A percentile compares a stretch with the other conserved stretches of the same genome.
phyloP scores from a whole-genome alignment of 2,113 vertebrate species.

The Irena cyanogastra region DNA sequence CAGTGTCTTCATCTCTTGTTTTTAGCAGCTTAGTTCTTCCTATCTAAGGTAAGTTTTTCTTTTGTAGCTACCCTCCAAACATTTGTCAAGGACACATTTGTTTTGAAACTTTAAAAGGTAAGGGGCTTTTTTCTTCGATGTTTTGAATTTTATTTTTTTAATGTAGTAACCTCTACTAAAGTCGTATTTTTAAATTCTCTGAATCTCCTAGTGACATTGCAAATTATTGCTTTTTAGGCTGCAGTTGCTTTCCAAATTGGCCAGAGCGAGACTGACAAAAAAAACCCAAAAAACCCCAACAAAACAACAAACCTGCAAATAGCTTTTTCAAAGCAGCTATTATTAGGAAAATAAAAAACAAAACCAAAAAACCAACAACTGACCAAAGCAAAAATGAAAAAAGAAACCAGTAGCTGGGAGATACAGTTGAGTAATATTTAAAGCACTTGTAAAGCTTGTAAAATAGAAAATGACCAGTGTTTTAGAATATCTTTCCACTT shows the following conservation, averaged over 20 bases:
- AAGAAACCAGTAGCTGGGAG: background rate
- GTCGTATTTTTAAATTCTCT: background rate
- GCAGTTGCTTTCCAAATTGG: background rate
- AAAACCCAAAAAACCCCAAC: background rate
- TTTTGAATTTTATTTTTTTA: background rate
- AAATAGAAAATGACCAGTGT: background rate
- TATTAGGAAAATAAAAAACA: background rate
- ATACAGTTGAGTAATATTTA: background rate
- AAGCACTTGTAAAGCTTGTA: background rate
- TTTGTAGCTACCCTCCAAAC: background rate
- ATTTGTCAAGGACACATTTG: conserved; percentile 32
- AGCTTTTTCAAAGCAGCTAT: background rate
- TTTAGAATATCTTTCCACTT: background rate
- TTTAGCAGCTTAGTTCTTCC: background rate
- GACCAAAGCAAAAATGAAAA: background rate
- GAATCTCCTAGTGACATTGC: background rate
- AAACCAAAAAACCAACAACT: background rate
- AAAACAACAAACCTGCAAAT: background rate
- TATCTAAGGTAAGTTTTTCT: background rate
- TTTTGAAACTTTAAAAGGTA: conserved; percentile 2
- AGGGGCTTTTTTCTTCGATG: background rate
- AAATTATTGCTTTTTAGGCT: background rate
- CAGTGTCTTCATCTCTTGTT: background rate
- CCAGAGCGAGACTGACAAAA: background rate
- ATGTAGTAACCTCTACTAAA: background rate